Evolutionary conservation across 2,888 invertebrate genomes (phyloP).

Genomic region (Brassicogethes aeneus): DNA sequence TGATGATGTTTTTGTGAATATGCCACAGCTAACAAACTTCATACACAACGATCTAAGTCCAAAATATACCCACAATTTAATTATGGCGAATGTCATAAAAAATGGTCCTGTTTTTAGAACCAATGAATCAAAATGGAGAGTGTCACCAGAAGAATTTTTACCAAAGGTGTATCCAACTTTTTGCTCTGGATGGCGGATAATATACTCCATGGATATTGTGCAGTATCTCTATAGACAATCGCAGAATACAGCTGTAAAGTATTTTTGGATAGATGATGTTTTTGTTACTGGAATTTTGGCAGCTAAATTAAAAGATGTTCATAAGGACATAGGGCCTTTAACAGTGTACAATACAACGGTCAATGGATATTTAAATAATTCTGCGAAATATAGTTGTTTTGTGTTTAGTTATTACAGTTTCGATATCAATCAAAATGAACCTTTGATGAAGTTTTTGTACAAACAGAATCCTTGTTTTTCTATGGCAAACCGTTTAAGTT

Average conservation of each 20-base stretch:
- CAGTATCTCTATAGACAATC: background rate
- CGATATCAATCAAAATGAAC: too few relatives aligned
- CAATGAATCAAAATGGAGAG: background rate
- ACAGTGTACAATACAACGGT: too few relatives aligned
- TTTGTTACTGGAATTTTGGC: background rate
- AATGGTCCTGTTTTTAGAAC: background rate
- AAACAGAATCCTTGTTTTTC: too few relatives aligned
- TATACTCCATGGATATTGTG: background rate
- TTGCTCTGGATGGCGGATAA: background rate
- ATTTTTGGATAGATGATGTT: background rate
- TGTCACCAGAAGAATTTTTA: background rate
- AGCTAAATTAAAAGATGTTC: too few relatives aligned
- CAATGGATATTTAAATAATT: too few relatives aligned
- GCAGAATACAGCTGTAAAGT: background rate
- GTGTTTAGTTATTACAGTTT: too few relatives aligned
- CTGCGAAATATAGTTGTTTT: too few relatives aligned
- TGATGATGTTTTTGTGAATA: slow-evolving; percentile 70
- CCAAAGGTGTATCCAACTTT: background rate
- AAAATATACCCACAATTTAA: background rate
- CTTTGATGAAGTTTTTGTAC: too few relatives aligned
- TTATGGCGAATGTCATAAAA: background rate
- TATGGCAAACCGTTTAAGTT: too few relatives aligned
- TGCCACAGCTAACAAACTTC: too few relatives aligned
- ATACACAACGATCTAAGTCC: too few relatives aligned
- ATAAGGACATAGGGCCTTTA: too few relatives aligned